Conservation (phyloP, 2,888 invertebrate species). For the Aphidius colemani region DNA sequence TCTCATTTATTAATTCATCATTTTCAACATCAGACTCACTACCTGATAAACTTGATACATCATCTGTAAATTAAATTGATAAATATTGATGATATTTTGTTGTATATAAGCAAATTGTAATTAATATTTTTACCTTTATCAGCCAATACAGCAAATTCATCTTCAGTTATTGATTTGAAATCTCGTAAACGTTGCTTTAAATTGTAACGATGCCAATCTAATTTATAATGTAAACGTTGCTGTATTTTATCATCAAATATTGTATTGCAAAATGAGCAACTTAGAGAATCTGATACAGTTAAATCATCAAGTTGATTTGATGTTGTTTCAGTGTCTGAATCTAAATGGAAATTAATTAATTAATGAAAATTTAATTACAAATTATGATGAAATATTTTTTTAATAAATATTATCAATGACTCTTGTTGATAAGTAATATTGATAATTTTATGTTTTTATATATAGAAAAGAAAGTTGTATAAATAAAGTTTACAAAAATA, state of each 20-base stretch:
- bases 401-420: not conserved
- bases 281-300: constrained; percentile 58
- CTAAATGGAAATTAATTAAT: constrained; percentile 18
- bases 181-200: constrained; percentile 73
- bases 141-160: constrained; percentile 64
- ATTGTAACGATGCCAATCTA: constrained; percentile 86
- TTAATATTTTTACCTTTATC: constrained; percentile 49
- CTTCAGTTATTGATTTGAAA: constrained; percentile 63
- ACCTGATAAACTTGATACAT: constrained; percentile 71
- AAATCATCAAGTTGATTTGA: constrained; percentile 52
- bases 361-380: not conserved
- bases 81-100: not conserved
- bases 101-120: too few species aligned
- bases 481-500: constrained; percentile 8
- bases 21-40: constrained; percentile 60
- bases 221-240: constrained; percentile 77
- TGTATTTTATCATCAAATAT: constrained; percentile 66
- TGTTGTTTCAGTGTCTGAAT: constrained; percentile 44
- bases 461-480: not conserved
- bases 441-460: not conserved
- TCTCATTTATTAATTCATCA: constrained; percentile 37
- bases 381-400: not conserved
- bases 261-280: constrained; percentile 64
- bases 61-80: constrained; percentile 57
- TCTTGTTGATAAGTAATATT: not conserved